A percentile compares a stretch with the other conserved stretches of the same genome.
These are phyloP conservation scores for Atethmia centrago DNA, from an alignment of 2,888 invertebrate genomes.

Conservation along the genomic window DNA sequence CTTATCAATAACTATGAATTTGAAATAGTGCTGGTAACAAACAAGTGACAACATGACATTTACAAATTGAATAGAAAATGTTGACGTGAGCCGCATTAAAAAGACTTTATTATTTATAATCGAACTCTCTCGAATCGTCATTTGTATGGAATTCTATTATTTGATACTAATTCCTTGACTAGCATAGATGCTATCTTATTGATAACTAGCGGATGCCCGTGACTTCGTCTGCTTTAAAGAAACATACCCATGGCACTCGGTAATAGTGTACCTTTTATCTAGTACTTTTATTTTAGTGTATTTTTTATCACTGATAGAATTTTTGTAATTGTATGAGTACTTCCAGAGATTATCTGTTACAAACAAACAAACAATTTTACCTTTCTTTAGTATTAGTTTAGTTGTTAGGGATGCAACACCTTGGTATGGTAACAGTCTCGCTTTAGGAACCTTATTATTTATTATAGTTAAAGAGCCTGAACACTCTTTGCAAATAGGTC, in stretches of 20 bases:
- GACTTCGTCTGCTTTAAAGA: background rate
- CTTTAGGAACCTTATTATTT: no score
- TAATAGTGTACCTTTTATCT: no score
- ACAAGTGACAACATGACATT: conserved; percentile 64
- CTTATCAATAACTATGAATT: conserved; percentile 55
- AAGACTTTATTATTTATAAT: conserved; percentile 73
- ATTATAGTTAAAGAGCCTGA: no score
- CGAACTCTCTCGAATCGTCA: conserved; percentile 59
- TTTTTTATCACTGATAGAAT: background rate
- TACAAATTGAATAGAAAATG: conserved; percentile 66
- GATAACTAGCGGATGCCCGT: background rate
- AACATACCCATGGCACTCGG: background rate
- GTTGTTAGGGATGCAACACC: no score
- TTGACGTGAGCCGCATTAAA: conserved; percentile 72
- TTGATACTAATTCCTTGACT: conserved; percentile 10
- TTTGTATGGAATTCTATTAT: conserved; percentile 55
- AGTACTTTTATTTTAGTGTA: no score
- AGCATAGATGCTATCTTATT: background rate
- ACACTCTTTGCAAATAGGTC: no score
- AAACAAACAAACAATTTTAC: no score
- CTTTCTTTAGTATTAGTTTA: no score
- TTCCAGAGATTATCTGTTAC: background rate
- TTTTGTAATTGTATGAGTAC: background rate
- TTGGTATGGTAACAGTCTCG: no score
- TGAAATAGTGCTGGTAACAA: conserved; percentile 51